Percentiles rank a stretch among this genome's conserved stretches.
phyloP scores from a whole-genome alignment of 2,113 vertebrate species.

The Calyptomena viridis region DNA sequence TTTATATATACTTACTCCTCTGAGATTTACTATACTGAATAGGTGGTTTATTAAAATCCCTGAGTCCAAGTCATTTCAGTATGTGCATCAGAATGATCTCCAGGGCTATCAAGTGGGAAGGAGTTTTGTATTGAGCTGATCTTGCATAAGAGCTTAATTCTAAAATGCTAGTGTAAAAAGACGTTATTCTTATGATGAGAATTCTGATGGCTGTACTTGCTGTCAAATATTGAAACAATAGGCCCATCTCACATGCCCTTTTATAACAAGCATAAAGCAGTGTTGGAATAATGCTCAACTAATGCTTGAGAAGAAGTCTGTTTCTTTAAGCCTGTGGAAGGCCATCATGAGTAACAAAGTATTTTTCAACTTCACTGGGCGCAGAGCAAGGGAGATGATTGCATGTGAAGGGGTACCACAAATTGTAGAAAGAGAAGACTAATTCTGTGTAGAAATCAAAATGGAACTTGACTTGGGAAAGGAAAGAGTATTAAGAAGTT shows the following conservation, averaged over 20 bases:
- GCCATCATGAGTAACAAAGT: neutral
- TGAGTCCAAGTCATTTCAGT: neutral
- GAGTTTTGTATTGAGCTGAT: neutral
- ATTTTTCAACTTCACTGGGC: neutral
- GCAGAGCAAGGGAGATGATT: neutral
- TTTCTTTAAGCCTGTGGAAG: neutral
- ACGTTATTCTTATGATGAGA: neutral
- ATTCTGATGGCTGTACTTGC: neutral
- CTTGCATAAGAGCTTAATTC: neutral
- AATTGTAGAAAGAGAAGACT: neutral
- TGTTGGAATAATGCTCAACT: neutral
- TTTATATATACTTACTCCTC: conserved; percentile 59
- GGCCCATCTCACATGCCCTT: neutral
- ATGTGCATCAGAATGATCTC: conserved; percentile 44
- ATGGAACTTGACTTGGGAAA: neutral
- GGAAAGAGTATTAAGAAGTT: neutral
- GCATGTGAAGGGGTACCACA: neutral
- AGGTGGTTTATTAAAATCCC: conserved; percentile 51
- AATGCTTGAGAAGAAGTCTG: neutral
- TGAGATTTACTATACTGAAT: conserved; percentile 53
- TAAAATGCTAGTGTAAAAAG: neutral
- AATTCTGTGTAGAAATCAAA: neutral
- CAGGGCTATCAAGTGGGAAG: neutral
- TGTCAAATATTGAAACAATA: neutral
- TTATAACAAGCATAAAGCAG: neutral